These are phyloP conservation scores for Eurypyga helias DNA, from an alignment of 2,113 vertebrate genomes.

Conservation along the genomic window DNA sequence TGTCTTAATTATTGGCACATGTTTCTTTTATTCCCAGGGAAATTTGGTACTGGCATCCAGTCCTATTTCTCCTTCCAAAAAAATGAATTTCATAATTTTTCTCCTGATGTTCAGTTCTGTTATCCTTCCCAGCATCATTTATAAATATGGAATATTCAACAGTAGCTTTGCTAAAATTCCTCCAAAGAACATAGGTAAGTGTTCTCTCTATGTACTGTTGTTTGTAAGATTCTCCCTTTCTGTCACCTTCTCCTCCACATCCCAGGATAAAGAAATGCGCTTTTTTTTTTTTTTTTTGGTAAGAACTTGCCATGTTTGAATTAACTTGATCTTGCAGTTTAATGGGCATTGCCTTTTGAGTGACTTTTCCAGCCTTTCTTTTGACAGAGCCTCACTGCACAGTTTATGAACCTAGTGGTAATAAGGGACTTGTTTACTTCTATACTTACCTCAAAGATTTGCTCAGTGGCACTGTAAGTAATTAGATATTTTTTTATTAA, in stretches of 20 bases:
- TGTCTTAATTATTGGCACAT: background rate
- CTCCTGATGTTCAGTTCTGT: conserved; percentile 89
- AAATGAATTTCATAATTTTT: conserved; percentile 91
- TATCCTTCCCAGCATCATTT: conserved; percentile 84
- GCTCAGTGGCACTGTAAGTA: conserved; percentile 89
- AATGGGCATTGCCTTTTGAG: background rate
- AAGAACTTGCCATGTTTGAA: background rate
- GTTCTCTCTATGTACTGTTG: background rate
- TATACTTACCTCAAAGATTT: conserved; percentile 88
- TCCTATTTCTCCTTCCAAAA: conserved; percentile 97
- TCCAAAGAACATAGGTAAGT: conserved; percentile 63
- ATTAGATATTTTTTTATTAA: background rate
- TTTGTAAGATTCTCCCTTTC: background rate
- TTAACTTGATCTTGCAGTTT: background rate
- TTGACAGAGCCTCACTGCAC: conserved; percentile 81
- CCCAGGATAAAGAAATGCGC: background rate
- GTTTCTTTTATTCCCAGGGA: conserved; percentile 77
- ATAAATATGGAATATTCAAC: conserved; percentile 75
- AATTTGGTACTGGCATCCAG: conserved; percentile 92
- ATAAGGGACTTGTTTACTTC: conserved; percentile 84
- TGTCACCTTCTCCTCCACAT: background rate
- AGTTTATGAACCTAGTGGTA: conserved; percentile 70
- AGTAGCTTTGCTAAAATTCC: conserved; percentile 63
- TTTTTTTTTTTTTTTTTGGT: background rate
- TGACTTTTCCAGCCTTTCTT: background rate